These are phyloP conservation scores for Dione juno DNA, from an alignment of 2,888 invertebrate species.

Conservation along the genomic window DNA sequence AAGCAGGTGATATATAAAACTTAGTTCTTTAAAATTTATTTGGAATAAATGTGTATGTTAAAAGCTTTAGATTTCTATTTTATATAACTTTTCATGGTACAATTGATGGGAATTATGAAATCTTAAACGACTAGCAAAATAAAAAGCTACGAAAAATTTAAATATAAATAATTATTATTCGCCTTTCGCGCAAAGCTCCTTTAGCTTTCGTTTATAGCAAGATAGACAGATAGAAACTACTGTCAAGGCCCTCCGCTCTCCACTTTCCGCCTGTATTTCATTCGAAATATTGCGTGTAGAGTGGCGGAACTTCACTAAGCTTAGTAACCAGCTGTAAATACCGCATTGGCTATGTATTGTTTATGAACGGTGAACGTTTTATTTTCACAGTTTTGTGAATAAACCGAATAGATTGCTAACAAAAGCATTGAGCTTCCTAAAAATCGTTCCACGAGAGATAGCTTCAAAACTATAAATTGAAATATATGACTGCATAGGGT, in stretches of 20 bases:
- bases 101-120: too few species aligned
- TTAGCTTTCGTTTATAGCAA: not conserved
- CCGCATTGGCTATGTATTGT: constrained; percentile 11
- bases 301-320: too few species aligned
- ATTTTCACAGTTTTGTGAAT: constrained; percentile 26
- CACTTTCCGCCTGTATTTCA: not conserved
- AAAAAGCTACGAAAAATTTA: too few species aligned
- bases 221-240: not conserved
- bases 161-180: too few species aligned
- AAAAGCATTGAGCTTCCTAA: constrained; percentile 1
- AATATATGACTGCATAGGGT: constrained; percentile 34
- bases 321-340: constrained; percentile 4
- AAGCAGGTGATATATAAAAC: constrained; percentile 17
- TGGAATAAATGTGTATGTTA: not conserved
- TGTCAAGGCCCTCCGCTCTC: not conserved
- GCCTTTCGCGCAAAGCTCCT: too few species aligned
- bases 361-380: constrained; percentile 22
- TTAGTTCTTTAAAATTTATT: constrained; percentile 9
- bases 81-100: too few species aligned
- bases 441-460: constrained; percentile 7
- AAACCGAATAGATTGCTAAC: constrained; percentile 16
- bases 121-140: too few species aligned
- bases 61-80: not conserved
- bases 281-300: not conserved
- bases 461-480: constrained; percentile 37